A percentile compares a stretch with the other conserved stretches of the same genome.
These are phyloP conservation scores for Taurulus bubalis DNA, from an alignment of 2,113 vertebrate genomes.

Conservation along the genomic window DNA sequence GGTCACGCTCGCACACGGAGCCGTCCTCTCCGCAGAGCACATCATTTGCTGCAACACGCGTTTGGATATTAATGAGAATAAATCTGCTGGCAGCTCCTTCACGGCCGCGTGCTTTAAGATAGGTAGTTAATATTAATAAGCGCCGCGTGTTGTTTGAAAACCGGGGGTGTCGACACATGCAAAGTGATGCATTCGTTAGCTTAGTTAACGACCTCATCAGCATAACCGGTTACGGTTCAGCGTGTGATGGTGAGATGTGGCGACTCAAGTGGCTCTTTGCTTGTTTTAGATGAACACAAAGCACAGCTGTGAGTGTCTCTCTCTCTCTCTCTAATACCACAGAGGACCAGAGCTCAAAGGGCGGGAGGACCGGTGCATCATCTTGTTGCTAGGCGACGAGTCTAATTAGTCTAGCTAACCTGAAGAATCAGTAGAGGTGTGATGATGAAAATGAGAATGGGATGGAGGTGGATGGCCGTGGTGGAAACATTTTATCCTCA, in stretches of 20 bases:
- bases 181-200: slow-evolving; percentile 54
- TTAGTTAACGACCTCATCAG: slow-evolving; percentile 55
- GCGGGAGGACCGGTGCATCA: slow-evolving; percentile 19
- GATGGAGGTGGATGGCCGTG: background rate
- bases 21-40: background rate
- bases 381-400: slow-evolving; percentile 59
- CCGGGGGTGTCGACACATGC: slow-evolving; percentile 47
- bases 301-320: slow-evolving; percentile 31
- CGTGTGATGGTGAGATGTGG: slow-evolving; percentile 16
- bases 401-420: slow-evolving; percentile 55
- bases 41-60: slow-evolving; percentile 51
- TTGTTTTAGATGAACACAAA: slow-evolving; percentile 33
- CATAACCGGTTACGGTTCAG: slow-evolving; percentile 36
- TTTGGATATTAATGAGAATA: slow-evolving; percentile 49
- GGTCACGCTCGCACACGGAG: slow-evolving; percentile 5
- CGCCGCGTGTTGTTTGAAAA: slow-evolving; percentile 35
- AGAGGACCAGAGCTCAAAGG: slow-evolving; percentile 36
- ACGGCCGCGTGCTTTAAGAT: slow-evolving; percentile 1
- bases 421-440: slow-evolving; percentile 18
- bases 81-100: slow-evolving; percentile 22
- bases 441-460: slow-evolving; percentile 6
- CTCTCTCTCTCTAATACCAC: background rate
- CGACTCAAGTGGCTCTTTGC: slow-evolving; percentile 3
- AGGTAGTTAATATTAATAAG: slow-evolving; percentile 37
- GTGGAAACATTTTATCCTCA: background rate